phyloP scores from a whole-genome alignment of 2,797 vertebrate species.

The Glyptemys insculpta region DNA sequence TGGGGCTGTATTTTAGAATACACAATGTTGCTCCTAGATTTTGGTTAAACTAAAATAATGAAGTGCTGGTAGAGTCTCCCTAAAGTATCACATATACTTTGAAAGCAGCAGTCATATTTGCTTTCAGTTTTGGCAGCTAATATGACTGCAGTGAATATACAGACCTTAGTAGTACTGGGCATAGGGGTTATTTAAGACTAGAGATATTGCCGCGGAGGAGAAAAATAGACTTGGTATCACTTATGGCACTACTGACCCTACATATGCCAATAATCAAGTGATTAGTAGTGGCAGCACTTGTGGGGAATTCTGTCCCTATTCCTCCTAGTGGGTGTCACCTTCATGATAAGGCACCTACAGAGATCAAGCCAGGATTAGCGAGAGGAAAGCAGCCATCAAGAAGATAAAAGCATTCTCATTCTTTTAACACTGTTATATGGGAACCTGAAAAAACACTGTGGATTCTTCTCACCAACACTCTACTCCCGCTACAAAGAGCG shows the following conservation, averaged over 20 bases:
- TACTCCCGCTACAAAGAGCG: neutral
- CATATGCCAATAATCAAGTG: fast-evolving
- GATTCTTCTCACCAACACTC: neutral
- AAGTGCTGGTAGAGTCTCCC: neutral
- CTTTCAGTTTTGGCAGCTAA: neutral
- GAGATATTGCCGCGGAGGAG: neutral
- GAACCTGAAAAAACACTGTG: neutral
- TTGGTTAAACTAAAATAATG: neutral
- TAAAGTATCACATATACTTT: neutral
- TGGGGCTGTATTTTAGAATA: neutral
- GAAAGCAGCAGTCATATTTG: neutral
- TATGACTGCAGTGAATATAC: neutral
- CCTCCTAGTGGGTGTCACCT: fast-evolving
- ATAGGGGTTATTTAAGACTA: neutral
- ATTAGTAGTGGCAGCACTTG: neutral
- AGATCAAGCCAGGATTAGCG: neutral
- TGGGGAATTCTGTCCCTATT: neutral
- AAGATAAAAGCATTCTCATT: neutral
- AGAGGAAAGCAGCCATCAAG: neutral
- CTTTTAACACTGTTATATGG: neutral
- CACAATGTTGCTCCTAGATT: neutral
- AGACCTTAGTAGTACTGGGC: neutral
- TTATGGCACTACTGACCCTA: neutral
- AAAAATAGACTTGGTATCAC: neutral
- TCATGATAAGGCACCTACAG: neutral